Evolutionary conservation across 2,113 vertebrate genomes (phyloP).

Genomic region (Paradoxurus hermaphroditus): DNA sequence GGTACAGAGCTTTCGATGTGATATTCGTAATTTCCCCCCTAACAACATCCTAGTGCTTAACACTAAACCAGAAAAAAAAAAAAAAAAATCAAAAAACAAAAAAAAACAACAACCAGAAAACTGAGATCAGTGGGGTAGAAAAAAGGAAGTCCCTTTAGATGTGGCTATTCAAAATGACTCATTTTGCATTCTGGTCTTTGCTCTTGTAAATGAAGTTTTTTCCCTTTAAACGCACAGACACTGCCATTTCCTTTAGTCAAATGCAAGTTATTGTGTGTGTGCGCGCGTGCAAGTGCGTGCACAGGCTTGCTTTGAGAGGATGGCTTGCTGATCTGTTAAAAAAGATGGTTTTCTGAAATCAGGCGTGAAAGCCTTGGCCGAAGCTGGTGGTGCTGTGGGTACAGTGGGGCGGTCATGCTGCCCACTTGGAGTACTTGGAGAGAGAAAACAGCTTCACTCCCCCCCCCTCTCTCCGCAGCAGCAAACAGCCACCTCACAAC

Average conservation of each 20-base stretch:
- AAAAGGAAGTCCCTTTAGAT: slow-evolving; percentile 71
- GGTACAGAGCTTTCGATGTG: slow-evolving; percentile 65
- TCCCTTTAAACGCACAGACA: slow-evolving; percentile 24
- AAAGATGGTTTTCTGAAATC: slow-evolving; percentile 73
- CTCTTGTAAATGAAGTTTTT: slow-evolving; percentile 58
- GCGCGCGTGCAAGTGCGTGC: background rate
- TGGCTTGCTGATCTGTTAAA: slow-evolving; percentile 53
- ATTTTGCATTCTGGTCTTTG: slow-evolving; percentile 64
- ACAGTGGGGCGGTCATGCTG: slow-evolving; percentile 46
- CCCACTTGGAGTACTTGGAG: slow-evolving; percentile 54
- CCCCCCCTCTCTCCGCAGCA: background rate
- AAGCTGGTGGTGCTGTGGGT: slow-evolving; percentile 43
- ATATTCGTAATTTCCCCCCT: background rate
- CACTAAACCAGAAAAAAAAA: slow-evolving; percentile 11
- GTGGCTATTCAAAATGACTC: slow-evolving; percentile 72
- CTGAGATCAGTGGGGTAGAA: slow-evolving; percentile 67
- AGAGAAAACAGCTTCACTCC: slow-evolving; percentile 55
- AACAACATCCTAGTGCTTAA: slow-evolving; percentile 31
- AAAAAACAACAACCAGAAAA: background rate
- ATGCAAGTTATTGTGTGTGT: slow-evolving; percentile 40
- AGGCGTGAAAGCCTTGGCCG: slow-evolving; percentile 59
- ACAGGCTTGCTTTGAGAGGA: slow-evolving; percentile 11
- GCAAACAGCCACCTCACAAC: slow-evolving; percentile 42
- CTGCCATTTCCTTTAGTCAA: slow-evolving; percentile 54
- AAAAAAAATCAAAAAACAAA: background rate